Evolutionary conservation across 2,888 invertebrate species (phyloP).

Genomic region (Nomada fucata): DNA sequence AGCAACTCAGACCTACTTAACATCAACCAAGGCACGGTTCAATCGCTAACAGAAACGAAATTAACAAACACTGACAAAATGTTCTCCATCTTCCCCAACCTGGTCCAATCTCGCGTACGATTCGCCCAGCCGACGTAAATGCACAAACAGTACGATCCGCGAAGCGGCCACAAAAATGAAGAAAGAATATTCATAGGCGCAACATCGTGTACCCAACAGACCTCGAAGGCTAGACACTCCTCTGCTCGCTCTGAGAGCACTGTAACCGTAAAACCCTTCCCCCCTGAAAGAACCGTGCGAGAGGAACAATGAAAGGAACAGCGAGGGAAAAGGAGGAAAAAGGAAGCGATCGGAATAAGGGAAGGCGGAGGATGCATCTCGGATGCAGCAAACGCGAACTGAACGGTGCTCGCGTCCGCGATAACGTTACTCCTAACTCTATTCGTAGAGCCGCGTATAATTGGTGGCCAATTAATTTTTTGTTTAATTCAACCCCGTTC

Average conservation of each 20-base stretch:
- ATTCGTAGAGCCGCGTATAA: conserved; percentile 12
- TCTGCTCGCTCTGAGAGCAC: not conserved
- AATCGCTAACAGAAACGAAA: too few species aligned
- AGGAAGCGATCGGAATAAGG: not conserved
- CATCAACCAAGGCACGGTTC: too few species aligned
- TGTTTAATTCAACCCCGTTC: conserved; percentile 1
- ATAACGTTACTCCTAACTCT: not conserved
- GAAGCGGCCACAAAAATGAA: not conserved
- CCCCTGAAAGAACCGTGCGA: not conserved
- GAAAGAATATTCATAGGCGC: not conserved
- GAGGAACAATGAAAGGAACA: conserved; percentile 4
- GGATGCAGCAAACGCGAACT: not conserved
- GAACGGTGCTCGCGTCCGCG: conserved; percentile 7
- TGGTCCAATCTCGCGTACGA: too few species aligned
- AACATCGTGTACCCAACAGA: conserved; percentile 34
- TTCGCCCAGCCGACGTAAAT: not conserved
- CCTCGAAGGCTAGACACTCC: conserved; percentile 40
- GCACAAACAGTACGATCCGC: not conserved
- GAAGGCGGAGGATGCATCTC: not conserved
- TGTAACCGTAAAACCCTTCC: conserved; percentile 23
- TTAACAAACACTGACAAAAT: not conserved
- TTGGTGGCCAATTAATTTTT: conserved; percentile 58
- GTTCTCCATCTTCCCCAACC: not conserved
- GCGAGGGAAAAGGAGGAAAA: conserved; percentile 2
- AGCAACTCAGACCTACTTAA: too few species aligned